Evolutionary conservation across 2,888 invertebrate species (phyloP), one percentile per base, ranked within the genome.

Genomic region (Drosophila sordidula): DNA sequence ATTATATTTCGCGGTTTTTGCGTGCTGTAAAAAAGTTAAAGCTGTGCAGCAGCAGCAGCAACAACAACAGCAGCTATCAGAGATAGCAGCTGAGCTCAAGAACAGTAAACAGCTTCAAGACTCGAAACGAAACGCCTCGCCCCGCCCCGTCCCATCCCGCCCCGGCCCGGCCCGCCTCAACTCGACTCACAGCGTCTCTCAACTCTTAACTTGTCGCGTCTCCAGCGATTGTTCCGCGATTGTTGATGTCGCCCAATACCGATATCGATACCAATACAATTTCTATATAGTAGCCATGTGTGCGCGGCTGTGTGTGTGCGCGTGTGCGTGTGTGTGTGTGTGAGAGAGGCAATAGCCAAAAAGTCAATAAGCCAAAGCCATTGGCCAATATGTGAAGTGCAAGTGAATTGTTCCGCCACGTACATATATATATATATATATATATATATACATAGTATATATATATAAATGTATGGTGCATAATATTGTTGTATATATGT

Each of bases 311-410:
- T 47, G 54, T 34, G 58, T 54, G 47, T 45, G 12, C 50, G 38
- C 46, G 18, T 54, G 32, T 61, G 38, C 42, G 39, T 39, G 47
- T 47, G 56, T 57, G 57, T 50, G 47, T 36, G 58, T 71, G 51
- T 63, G 61, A 49, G 36, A 64, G 46, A 47, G 44, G 62, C 49
- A 58, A 58, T 65, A 51, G 61, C 42, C 61, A 54, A 62, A 64
- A 49, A 61, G 49, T 16, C 52, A 22, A 32, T 32, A 32, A 52
- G 50, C 59, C 51, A 56, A 45, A 39, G 39, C 29, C 22, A 49
- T 65, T 69, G 65, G 75, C 68, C 72, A 80, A 66, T 59, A 84
- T 82, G 81, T 82, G 81, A 82, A 82, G 79, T 78, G 80, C 76
- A 68, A 75, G 85, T 86, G 78, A 63, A 70, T 78, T 67, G 58